Base-by-base conservation (phyloP, 2,888 invertebrate species). In the Candidula unifasciata region DNA sequence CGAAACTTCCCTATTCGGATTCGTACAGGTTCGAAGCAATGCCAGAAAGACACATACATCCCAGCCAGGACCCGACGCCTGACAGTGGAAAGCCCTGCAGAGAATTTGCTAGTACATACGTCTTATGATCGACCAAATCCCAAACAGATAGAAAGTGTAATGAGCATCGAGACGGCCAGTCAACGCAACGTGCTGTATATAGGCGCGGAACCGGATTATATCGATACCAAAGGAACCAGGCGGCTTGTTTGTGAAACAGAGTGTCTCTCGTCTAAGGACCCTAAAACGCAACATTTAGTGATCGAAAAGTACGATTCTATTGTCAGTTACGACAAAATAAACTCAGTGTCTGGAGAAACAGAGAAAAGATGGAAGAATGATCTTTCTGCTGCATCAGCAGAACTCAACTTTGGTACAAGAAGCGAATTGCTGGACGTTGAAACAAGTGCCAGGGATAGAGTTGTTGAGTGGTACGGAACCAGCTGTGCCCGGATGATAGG, bases 211-310 rank as follows among this genome's bases (percentile, higher is more conserved):
- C 27, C 57, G 1, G 54, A 71, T 52, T 44, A 33, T 5, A 66
- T 68, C 24, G 30, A 66, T 27, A 76, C 76, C 2, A 68, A 66
- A 13, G 82, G 77, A 0, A 82, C 82, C 16, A 64, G 82, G 44
- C 24, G 77, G 30, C 68, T 82, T 1, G 68, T 82, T 54, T 82
- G 82, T 54, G 82, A 82, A 68, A 66, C 76, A n/a, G 82, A 82
- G 35, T 82, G 82, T 33, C 77, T 82, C 44, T 64, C 77, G 1
- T 30, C 33, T 16, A 76, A 82, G 37, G 77, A 82, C 18, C 76
- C 76, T 0, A 35, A 52, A 2, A 77, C 82, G 0, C 37, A 77
- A n/a, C 52, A 54, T 33, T 27, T 82, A 24, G 76, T 82, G 18
- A 52, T 82, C 1, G 77, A 76, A 30, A 82, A 82, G 35, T 54